phyloP scores from a whole-genome alignment of 2,888 invertebrate genomes.

The Philaethria dido region DNA sequence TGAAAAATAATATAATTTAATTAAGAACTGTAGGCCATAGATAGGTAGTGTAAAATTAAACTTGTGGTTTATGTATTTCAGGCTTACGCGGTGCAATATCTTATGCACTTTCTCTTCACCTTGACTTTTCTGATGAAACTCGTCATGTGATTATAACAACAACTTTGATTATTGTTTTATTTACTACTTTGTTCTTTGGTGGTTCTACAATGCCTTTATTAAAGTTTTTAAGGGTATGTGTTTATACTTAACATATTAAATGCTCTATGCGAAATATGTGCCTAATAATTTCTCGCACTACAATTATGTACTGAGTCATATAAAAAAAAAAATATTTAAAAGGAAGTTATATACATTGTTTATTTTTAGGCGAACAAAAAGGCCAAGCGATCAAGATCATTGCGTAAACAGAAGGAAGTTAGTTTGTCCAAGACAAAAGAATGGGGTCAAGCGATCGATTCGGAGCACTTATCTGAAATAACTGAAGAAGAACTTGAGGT shows the following conservation, averaged over 20 bases:
- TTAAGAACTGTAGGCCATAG: not conserved
- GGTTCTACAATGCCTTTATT: slow-evolving; percentile 99
- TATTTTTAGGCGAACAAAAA: slow-evolving; percentile 78
- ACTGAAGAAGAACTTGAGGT: slow-evolving; percentile 97
- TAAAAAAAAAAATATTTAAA: too few relatives aligned
- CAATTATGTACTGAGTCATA: too few relatives aligned
- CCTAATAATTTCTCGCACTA: too few relatives aligned
- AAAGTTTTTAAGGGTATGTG: slow-evolving; percentile 92
- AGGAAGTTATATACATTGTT: not conserved
- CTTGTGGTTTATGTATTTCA: slow-evolving; percentile 49
- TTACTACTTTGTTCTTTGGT: slow-evolving; percentile 97
- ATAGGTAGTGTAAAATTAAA: not conserved
- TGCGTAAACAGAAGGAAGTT: slow-evolving; percentile 90
- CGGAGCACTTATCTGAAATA: slow-evolving; percentile 95
- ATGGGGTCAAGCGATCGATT: slow-evolving; percentile 98
- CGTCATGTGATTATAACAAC: slow-evolving; percentile 98
- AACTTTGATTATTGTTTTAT: slow-evolving; percentile 98
- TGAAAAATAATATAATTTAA: not conserved
- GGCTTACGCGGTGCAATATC: slow-evolving; percentile 98
- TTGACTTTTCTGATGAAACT: slow-evolving; percentile 96
- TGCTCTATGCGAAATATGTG: too few relatives aligned
- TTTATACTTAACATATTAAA: not conserved
- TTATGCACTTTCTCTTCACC: slow-evolving; percentile 97
- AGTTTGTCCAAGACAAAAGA: slow-evolving; percentile 98
- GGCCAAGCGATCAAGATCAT: slow-evolving; percentile 75